Evolutionary conservation across 2,888 invertebrate genomes (phyloP), one percentile per base, ranked within the genome.

Genomic region (Acleris cristana): DNA sequence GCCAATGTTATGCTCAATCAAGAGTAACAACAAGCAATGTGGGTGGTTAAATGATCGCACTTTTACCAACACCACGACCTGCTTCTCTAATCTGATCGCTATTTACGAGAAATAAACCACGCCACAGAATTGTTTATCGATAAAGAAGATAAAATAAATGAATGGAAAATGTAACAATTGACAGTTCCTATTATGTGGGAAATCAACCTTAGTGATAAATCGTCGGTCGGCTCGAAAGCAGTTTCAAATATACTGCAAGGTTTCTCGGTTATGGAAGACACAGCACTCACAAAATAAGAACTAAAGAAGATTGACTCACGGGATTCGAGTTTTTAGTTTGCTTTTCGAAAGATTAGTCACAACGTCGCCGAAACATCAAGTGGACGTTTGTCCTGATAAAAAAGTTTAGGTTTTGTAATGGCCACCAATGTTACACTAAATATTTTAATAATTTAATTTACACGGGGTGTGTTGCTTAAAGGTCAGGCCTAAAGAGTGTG

Each of bases 321-420:
- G 79, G 79, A 85, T 75, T 78, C 78, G 79, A 87, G 85, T 86
- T 86, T 66, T 83, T 76, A 82, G 82, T 80, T 80, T 82, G 78
- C 77, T 85, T 86, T 82, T 76, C 75, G 76, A 79, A 83, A 79
- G 84, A 92, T 91, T 89, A 90, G 90, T 89, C 90, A 91, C 91
- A 90, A 90, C 90, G 91, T 92, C 92, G 92, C 92, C 92, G 91
- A 92, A 92, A 92, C 92, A 92, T 92, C 92, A 90, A 91, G 88
- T 91, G 89, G 92, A 92, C 91, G 91, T 90, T 92, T 87, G 90
- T 90, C 86, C 89, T 84, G 91, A 88, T 90, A 91, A 90, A 92
- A 89, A 92, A 92, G 89, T 91, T 92, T 91, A 89, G 89, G 87
- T 90, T 91, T 92, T 90, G 92, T 92, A 92, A 92, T 92, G 92